A percentile compares a stretch with the other conserved stretches of the same genome.
Conservation (phyloP, 2,888 invertebrate species). For the Ferdinandea cuprea region DNA sequence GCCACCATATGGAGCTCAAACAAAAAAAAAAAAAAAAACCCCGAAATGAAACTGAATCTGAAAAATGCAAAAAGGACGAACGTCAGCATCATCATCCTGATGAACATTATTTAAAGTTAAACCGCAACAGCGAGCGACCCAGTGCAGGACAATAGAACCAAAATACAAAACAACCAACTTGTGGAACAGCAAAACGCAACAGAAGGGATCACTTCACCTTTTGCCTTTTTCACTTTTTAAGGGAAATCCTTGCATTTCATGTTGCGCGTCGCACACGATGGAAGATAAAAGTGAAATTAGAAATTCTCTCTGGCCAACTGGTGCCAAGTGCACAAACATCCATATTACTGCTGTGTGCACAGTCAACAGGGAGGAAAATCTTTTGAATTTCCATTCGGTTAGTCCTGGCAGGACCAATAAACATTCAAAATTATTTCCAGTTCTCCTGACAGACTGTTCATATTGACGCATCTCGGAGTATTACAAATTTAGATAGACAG, state of each 20-base stretch:
- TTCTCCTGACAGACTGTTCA: slow-evolving; percentile 33
- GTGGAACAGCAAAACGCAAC: slow-evolving; percentile 43
- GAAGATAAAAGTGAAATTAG: slow-evolving; percentile 70
- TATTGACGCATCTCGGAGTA: slow-evolving; percentile 15
- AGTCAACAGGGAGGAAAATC: slow-evolving; percentile 25
- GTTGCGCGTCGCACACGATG: slow-evolving; percentile 29
- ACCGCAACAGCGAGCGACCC: slow-evolving; percentile 62
- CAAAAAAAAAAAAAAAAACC: too few species aligned
- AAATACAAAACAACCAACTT: slow-evolving; percentile 29
- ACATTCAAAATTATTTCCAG: slow-evolving; percentile 70
- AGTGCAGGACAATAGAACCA: slow-evolving; percentile 23
- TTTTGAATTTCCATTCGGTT: slow-evolving; percentile 12
- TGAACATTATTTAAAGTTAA: slow-evolving; percentile 63
- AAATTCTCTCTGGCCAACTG: slow-evolving; percentile 68
- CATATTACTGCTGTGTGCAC: too few species aligned
- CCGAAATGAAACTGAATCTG: slow-evolving; percentile 64
- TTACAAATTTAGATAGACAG: slow-evolving; percentile 43
- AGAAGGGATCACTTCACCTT: slow-evolving; percentile 64
- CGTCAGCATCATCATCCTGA: slow-evolving; percentile 58
- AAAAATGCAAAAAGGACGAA: slow-evolving; percentile 71
- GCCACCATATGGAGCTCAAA: slow-evolving; percentile 70
- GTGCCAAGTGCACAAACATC: slow-evolving; percentile 28
- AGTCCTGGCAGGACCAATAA: slow-evolving; percentile 58
- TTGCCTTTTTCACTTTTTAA: slow-evolving; percentile 71
- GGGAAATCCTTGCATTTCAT: slow-evolving; percentile 43